Evolutionary conservation across 2,888 invertebrate genomes (phyloP), one percentile per base, ranked within the genome.

Genomic region (Plagiodera versicolora): DNA sequence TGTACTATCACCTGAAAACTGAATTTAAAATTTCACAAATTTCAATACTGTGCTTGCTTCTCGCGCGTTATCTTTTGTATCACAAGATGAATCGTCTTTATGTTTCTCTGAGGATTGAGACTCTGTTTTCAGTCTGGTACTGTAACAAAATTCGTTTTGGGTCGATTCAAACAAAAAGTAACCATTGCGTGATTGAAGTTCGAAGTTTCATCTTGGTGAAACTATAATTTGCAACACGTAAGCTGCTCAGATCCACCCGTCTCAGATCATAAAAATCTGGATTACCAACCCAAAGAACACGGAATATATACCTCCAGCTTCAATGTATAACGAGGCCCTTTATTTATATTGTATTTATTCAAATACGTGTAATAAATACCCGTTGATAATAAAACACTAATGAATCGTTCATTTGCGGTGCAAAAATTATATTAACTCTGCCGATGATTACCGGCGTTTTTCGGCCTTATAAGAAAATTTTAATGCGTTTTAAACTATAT

Each of bases 171-270:
- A n/a, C n/a, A 39, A 39, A 39, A 3, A 39, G 14, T 4, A 2
- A 14, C 14, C 52, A 58, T 70, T 67, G 70, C 71, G 71, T 70
- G 71, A 67, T 64, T 64, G 61, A 61, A 65, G 57, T 70, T 70
- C 69, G 67, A 67, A 67, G 64, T 68, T 70, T 67, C 39, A 67
- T 65, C 59, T 63, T 65, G 58, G 52, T 47, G 47, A 59, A 60
- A 55, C 57, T 58, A 67, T 68, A 70, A 71, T 70, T 71, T 70
- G 67, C 68, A 67, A 67, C 71, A 71, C 71, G 71, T 69, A 71
- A 70, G 69, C 66, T 60, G 58, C 64, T 67, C 68, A 56, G 39
- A 39, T 14, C 14, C 2, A 14, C 39, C 39, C 14, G 39, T 39
- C 39, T 39, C 6, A 39, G 14, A 39, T 2, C 2, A 39, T 39